phyloP scores from a whole-genome alignment of 1,140 invertebrate species.

The Cataglyphis hispanica region DNA sequence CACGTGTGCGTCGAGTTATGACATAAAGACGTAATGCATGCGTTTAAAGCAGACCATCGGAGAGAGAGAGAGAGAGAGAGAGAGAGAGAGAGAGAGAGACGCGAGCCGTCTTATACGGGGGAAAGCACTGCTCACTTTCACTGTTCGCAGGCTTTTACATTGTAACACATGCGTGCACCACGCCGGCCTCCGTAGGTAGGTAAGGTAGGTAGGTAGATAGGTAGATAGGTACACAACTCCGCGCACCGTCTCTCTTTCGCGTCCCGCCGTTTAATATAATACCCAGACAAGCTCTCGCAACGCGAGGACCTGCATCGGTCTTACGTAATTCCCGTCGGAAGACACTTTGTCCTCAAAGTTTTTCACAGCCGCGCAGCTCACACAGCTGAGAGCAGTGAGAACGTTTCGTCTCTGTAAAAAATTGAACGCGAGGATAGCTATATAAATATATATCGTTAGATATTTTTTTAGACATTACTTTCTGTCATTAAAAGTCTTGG shows the following conservation, averaged over 20 bases:
- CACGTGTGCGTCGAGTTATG: conserved; percentile 68
- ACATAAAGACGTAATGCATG: conserved; percentile 83
- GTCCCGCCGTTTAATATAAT: conserved; percentile 58
- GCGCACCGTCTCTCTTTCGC: conserved; percentile 15
- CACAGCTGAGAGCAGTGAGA: neutral
- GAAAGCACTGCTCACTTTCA: conserved; percentile 84
- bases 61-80: conserved; percentile 27
- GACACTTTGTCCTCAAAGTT: conserved; percentile 49
- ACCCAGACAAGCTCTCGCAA: conserved; percentile 43
- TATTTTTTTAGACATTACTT: neutral
- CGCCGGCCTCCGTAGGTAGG: conserved; percentile 16
- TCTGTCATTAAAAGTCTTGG: neutral
- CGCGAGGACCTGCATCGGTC: conserved; percentile 38
- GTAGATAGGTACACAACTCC: conserved; percentile 39
- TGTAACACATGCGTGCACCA: conserved; percentile 67
- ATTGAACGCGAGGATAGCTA: neutral
- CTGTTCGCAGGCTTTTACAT: conserved; percentile 78
- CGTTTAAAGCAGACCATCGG: conserved; percentile 83
- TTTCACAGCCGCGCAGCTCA: conserved; percentile 30
- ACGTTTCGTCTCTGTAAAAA: neutral
- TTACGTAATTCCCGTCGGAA: conserved; percentile 63
- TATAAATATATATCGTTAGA: neutral
- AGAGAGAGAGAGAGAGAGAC: conserved; percentile 54
- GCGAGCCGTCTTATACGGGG: conserved; percentile 77
- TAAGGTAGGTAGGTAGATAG: too few species aligned